Base-by-base conservation (phyloP, 2,888 invertebrate genomes). In the Apeira syringaria region DNA sequence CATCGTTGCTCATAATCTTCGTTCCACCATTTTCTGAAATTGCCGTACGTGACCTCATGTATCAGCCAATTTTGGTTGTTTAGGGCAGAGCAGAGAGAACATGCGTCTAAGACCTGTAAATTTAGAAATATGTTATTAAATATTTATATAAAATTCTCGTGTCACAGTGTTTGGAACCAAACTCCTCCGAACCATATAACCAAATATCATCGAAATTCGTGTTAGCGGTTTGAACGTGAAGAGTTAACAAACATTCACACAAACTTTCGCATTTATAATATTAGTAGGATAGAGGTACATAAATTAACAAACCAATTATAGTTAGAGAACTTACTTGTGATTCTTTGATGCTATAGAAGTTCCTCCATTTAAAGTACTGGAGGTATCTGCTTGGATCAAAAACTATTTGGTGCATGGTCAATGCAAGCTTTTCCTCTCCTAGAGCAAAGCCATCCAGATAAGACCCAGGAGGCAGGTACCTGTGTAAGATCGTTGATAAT, bases 11-110 rank as follows among this genome's bases (percentile, higher is more conserved):
- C 43, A 35, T 64, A 82, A 0, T 43, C 34, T 0, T 61, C 59
- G 25, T 81, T 72, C 85, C 86, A 85, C 86, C 85, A 85, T 22
- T 62, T 52, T 24, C 85, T 73, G 15, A 85, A 81, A 0, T 41
- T 28, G 0, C 22, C 11, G 20, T 70, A 67, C 0, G 49, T 59
- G 0, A 53, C 37, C 3, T 40, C 60, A 3, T 64, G 54, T 0
- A 37, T 51, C 20, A 84, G 34, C 65, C 71, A 74, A 0, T 43
- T 41, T 0, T 65, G 65, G 15, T 70, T 69, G 35, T 81, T 83
- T 26, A 85, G 34, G 0, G 61, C 57, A 1, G 56, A 43, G 9
- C 85, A 86, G 1, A 86, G 45, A 0, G 20, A 38, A 27, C 86
- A 86, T 0, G 68, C 62, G 26, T 85, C 68, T 1, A 84, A 48